Conservation (phyloP, 2,113 vertebrate genomes). For the Caretta caretta region DNA sequence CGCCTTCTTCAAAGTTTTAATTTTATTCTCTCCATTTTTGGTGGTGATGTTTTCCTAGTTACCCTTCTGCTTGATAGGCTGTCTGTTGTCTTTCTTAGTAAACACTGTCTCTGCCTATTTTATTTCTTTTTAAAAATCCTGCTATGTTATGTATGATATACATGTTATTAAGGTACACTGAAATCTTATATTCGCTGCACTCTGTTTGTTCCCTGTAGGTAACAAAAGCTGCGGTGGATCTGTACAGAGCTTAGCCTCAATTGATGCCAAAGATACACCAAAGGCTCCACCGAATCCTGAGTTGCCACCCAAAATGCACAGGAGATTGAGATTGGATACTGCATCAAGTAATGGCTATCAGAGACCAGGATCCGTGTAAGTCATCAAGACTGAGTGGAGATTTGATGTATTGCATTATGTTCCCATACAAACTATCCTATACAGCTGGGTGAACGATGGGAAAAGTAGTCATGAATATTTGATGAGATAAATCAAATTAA, state of each 20-base stretch:
- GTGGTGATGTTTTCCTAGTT: constrained; percentile 7
- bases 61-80: constrained; percentile 26
- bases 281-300: constrained; percentile 84
- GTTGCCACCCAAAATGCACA: constrained; percentile 87
- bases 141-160: background rate
- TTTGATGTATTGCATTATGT: background rate
- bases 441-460: background rate
- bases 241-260: constrained; percentile 90
- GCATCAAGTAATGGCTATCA: constrained; percentile 91
- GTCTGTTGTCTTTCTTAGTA: constrained; percentile 14
- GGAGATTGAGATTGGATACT: constrained; percentile 80
- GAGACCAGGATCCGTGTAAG: constrained; percentile 95
- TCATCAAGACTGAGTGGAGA: background rate
- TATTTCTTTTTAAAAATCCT: background rate
- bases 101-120: constrained; percentile 45
- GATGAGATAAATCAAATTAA: background rate
- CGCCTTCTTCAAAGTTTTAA: background rate
- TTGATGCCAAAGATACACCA: constrained; percentile 85
- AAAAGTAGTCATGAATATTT: background rate
- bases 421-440: background rate
- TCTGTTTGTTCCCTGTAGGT: constrained; percentile 80
- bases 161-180: background rate
- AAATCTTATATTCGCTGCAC: constrained; percentile 32
- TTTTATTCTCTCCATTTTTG: background rate
- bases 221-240: constrained; percentile 93